Base-by-base conservation (phyloP, 2,797 vertebrate genomes). In the Lepus townsendii region DNA sequence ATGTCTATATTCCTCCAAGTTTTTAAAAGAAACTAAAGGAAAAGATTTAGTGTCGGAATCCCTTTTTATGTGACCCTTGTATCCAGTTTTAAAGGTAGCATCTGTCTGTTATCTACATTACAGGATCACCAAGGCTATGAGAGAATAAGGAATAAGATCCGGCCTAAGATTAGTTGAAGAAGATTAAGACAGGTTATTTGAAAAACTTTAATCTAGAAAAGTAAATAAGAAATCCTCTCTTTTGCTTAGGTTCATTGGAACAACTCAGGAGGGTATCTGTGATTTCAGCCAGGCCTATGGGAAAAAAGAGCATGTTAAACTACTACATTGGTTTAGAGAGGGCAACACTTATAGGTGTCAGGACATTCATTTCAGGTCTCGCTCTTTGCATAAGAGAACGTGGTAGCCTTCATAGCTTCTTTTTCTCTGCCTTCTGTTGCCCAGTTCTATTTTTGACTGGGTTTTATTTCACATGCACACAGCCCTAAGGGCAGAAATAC, bases 61-160 rank as follows among this genome's bases (percentile, higher is more conserved):
- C 38, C 68, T 91, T 94, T 95, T 89, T n/a, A 35, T 77, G 54
- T 88, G 72, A 72, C 11, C 42, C 38, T 60, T 22, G 35, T 78
- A 42, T 52, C 54, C 22, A 79, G 32, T 93, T 87, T 91, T 73
- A 93, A 96, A 91, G 52, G 10, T 80, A 84, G 63, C 50, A 76
- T 87, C 50, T 93, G 22, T 80, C 60, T 35, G 63, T 84, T 85
- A 52, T 84, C 54, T 93, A n/a, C 72, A 65, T 84, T 75, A 92
- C 65, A 42, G 66, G 8, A 60, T 87, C 32, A 80, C 35, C 27
- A 35, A 63, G 26, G 69, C 52, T 92, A 82, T 90, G 47, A 80
- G 73, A 75, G 75, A 85, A 75, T 62, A 22, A 84, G 65, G 8
- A 65, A 27, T 78, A 83, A 79, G 12, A 90, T 69, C 80, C 85